Base-by-base conservation (phyloP, 2,888 invertebrate species). In the Acanthococcus lagerstroemiae region DNA sequence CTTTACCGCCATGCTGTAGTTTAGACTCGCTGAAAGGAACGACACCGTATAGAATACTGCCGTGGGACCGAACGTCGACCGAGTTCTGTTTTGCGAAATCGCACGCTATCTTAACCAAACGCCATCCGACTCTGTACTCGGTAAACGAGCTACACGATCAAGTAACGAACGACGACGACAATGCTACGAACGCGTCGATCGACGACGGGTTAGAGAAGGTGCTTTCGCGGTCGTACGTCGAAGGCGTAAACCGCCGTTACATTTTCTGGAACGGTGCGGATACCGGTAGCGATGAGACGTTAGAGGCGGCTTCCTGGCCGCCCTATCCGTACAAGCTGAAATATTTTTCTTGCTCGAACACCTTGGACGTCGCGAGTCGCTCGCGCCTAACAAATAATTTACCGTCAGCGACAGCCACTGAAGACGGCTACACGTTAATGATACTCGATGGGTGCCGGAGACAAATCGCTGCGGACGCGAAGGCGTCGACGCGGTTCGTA, bases 41-140 rank as follows among this genome's bases (percentile, higher is more conserved):
- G 4, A 76, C 77, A 7, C 78, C 78, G 1, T 69, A 78, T 52
- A 79, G 83, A 69, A 77, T 86, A 55, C 85, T 85, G 1, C 76
- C 85, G 17, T 86, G 85, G 81, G 86, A 86, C 74, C 84, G 84
- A 74, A 84, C 84, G n/a, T 84, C 83, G 12, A 84, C 85, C 0
- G 86, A 86, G 74, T 85, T 85, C 73, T 85, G 84, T 73, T 86
- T 86, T 72, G 84, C 85, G 44, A 84, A 84, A 72, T 86, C 86
- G 0, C 81, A 85, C 4, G 85, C 86, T 74, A 76, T 86, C 15
- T 76, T 86, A 2, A 82, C 83, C 6, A 70, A 71, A n/a, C 68
- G 67, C 48, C 72, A 72, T 12, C 70, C 71, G 2, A 68, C 68
- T 17, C 65, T 71, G 22, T 70, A 70, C 52, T 72, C 71, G 63